These are phyloP conservation scores for Erethizon dorsatum DNA, from an alignment of 2,797 vertebrate genomes.

Conservation along the genomic window DNA sequence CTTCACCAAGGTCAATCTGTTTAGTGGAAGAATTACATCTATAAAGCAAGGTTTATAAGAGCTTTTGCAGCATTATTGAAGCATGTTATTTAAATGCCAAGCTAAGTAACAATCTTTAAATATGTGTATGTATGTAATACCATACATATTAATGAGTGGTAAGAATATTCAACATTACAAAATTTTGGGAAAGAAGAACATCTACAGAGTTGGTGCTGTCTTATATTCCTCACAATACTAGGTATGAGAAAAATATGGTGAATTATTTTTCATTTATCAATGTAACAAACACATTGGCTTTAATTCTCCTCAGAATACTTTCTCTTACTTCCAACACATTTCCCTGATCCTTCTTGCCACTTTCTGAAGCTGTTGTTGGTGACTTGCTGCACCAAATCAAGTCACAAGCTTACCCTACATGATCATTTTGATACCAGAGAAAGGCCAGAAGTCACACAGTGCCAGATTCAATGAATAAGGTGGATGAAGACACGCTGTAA, in stretches of 20 bases:
- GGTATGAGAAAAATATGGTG: background rate
- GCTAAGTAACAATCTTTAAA: background rate
- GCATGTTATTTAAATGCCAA: background rate
- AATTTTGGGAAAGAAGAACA: background rate
- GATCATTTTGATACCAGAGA: background rate
- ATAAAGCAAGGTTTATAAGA: background rate
- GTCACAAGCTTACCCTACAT: background rate
- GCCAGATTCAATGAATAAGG: background rate
- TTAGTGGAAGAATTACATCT: background rate
- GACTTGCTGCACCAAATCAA: fast-evolving
- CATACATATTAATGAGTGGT: background rate
- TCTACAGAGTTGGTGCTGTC: background rate
- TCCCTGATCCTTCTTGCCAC: background rate
- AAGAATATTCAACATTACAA: constrained; percentile 17
- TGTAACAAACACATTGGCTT: background rate
- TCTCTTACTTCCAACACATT: background rate
- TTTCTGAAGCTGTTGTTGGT: too few relatives aligned
- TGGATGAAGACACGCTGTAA: background rate
- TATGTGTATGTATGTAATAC: background rate
- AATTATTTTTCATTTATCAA: background rate
- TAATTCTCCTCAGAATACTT: background rate
- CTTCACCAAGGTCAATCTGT: background rate
- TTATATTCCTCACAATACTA: background rate
- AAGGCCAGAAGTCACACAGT: background rate
- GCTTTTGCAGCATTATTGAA: background rate